Evolutionary conservation across 1,140 invertebrate genomes (phyloP).

Genomic region (Piezodorus guildinii): DNA sequence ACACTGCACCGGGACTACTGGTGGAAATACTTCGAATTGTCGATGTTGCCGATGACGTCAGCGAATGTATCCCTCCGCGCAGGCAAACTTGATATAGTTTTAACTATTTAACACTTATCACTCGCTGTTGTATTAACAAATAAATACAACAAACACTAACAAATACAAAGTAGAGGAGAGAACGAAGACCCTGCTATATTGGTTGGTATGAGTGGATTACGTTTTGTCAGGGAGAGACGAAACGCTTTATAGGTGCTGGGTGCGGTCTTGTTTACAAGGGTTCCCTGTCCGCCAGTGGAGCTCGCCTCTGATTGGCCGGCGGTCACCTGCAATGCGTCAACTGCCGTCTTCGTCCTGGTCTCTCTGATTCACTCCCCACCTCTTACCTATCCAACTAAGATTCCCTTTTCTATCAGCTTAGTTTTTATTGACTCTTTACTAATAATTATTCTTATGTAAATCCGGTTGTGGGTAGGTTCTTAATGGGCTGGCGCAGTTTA

Average conservation of each 20-base stretch:
- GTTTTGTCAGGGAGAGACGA: constrained; percentile 29
- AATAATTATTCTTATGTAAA: too few species aligned
- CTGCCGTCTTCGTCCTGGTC: constrained; percentile 22
- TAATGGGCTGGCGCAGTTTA: too few species aligned
- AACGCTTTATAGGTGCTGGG: constrained; percentile 45
- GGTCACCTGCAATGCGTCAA: constrained; percentile 75
- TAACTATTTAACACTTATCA: background rate
- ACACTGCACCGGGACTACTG: constrained; percentile 29
- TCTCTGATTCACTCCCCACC: background rate
- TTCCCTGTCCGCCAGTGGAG: constrained; percentile 30
- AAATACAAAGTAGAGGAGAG: background rate
- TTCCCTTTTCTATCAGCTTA: background rate
- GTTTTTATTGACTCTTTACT: too few species aligned
- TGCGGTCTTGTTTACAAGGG: constrained; percentile 51
- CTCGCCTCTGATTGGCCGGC: constrained; percentile 48
- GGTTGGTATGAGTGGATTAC: constrained; percentile 28
- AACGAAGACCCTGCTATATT: background rate
- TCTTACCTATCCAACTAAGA: background rate
- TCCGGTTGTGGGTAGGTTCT: too few species aligned
- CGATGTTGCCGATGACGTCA: constrained; percentile 28
- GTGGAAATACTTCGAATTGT: constrained; percentile 30
- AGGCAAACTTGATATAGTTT: background rate
- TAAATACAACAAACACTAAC: background rate
- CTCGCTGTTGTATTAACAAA: background rate
- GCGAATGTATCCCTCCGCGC: constrained; percentile 30